Evolutionary conservation across 2,113 vertebrate species (phyloP), one percentile per base, ranked within the genome.

Genomic region (Arothron firmamentum): DNA sequence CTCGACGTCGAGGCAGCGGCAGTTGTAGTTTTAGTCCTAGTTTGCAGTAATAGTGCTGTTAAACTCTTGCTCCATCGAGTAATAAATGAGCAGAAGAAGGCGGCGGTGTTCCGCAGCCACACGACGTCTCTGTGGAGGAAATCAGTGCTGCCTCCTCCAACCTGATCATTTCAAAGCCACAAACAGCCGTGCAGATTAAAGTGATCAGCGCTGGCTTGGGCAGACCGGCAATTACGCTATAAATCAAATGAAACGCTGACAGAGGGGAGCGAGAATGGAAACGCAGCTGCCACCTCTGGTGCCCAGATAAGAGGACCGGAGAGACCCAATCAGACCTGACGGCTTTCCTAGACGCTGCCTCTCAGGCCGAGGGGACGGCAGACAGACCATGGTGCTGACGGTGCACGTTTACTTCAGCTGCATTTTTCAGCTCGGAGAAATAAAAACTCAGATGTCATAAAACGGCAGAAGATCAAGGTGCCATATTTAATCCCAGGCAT

Each of bases 161-260:
- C 62, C 47, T 67, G 55, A 63, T 56, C 23, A 2, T 68, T 80
- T 72, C 56, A 75, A 80, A 81, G 55, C 74, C 61, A 4, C 70
- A 80, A 76, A 70, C 70, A 80, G 77, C 60, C 72, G 63, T 46
- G 43, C 41, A 74, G 63, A 75, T 78, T 71, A 74, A 62, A 76
- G 63, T 69, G 70, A 80, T 80, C 80, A 72, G 69, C 15, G 34
- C 38, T 59, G 72, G 70, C 69, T 72, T 81, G 61, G 70, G 65
- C 50, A 63, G 54, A 67, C 67, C 57, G 61, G 67, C 65, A 67
- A 45, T 78, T 70, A 53, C 9, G 19, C 41, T 65, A 34, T 58
- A 52, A 52, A 46, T 78, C 59, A 79, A 66, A 53, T 54, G 41
- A 34, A 59, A 49, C 50, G 38, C 18, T 59, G 71, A 78, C 78